phyloP scores from a whole-genome alignment of 2,797 vertebrate genomes.

The Sphenodon punctatus region DNA sequence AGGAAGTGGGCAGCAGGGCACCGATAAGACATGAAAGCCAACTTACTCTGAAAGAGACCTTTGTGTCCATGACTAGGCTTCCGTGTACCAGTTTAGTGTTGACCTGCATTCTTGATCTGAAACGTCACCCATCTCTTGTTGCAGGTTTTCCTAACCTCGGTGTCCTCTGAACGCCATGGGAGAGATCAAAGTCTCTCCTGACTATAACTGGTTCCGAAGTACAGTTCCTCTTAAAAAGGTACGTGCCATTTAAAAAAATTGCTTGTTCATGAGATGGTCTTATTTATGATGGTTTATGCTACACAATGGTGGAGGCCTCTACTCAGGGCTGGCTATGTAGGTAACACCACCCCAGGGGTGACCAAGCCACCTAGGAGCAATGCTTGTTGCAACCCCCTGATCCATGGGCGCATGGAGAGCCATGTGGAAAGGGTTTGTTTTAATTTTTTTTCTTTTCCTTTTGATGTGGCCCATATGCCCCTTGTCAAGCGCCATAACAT shows the following conservation, averaged over 20 bases:
- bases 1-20: background rate
- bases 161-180: conserved; percentile 84
- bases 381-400: no score
- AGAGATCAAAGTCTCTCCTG: conserved; percentile 97
- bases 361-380: no score
- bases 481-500: no score
- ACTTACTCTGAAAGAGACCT: background rate
- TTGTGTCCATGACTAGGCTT: background rate
- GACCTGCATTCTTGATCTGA: conserved; percentile 41
- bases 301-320: background rate
- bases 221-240: conserved; percentile 97
- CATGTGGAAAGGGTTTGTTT: no score
- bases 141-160: conserved; percentile 64
- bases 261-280: background rate
- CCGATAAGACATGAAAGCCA: conserved; percentile 5
- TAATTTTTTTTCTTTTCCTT: no score
- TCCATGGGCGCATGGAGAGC: no score
- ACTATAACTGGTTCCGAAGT: conserved; percentile 99
- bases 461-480: no score
- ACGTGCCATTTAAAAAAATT: conserved; percentile 46
- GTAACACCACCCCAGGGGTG: no score
- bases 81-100: background rate
- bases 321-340: background rate
- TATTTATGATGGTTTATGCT: background rate
- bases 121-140: conserved; percentile 50